Percentiles rank a stretch among this genome's conserved stretches.
phyloP scores from a whole-genome alignment of 2,888 invertebrate genomes.

The Lasioglossum figueresi region DNA sequence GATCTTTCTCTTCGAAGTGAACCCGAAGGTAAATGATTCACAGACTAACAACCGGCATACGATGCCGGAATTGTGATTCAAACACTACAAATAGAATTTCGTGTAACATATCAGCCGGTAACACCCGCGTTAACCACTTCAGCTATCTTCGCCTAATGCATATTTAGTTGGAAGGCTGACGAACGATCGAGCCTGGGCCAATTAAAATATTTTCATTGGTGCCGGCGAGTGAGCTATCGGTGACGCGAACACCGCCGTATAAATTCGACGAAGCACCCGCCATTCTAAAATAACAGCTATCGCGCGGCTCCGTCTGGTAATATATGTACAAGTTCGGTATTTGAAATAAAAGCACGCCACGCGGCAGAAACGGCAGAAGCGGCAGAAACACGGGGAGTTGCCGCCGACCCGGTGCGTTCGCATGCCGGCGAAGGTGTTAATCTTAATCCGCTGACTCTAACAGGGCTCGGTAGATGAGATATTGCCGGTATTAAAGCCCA shows the following conservation, averaged over 20 bases:
- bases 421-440: conserved; percentile 53
- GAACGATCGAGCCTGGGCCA: background rate
- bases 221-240: conserved; percentile 21
- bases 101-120: conserved; percentile 3
- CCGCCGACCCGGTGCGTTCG: background rate
- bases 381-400: background rate
- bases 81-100: conserved; percentile 20
- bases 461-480: conserved; percentile 44
- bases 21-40: background rate
- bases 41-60: background rate
- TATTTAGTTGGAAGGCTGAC: conserved; percentile 27
- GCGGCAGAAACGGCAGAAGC: background rate
- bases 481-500: conserved; percentile 57
- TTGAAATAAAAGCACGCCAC: conserved; percentile 42
- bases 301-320: conserved; percentile 27
- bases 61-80: background rate
- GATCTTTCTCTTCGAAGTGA: background rate
- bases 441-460: conserved; percentile 60
- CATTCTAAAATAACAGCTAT: conserved; percentile 49
- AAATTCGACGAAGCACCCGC: conserved; percentile 30
- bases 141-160: conserved; percentile 10
- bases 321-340: conserved; percentile 43
- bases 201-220: conserved; percentile 57
- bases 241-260: conserved; percentile 42
- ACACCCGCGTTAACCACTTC: conserved; percentile 8